Evolutionary conservation across 2,888 invertebrate genomes (phyloP).

Genomic region (Agriopis leucophaearia): DNA sequence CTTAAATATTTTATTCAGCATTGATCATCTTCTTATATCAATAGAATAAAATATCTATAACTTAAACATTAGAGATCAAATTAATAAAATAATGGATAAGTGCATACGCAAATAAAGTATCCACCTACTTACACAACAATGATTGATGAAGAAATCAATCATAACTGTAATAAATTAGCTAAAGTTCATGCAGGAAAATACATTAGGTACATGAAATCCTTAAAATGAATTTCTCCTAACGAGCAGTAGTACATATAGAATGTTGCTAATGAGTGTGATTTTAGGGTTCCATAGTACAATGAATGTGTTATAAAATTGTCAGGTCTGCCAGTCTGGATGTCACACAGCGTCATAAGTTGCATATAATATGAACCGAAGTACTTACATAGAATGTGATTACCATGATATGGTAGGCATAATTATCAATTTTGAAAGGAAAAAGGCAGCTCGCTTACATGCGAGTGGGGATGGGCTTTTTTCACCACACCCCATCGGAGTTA

Average conservation of each 20-base stretch:
- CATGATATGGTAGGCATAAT: too few relatives aligned
- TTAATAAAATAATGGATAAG: constrained; percentile 23
- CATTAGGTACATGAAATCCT: constrained; percentile 11
- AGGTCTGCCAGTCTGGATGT: too few relatives aligned
- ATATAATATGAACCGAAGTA: too few relatives aligned
- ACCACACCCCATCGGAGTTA: too few relatives aligned
- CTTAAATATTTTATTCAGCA: constrained; percentile 30
- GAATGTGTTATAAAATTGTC: too few relatives aligned
- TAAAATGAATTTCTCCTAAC: constrained; percentile 6
- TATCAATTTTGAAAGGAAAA: too few relatives aligned
- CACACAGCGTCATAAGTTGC: too few relatives aligned
- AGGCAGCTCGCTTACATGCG: too few relatives aligned
- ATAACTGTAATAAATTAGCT: constrained; percentile 14
- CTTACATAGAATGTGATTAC: too few relatives aligned
- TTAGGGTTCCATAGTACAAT: too few relatives aligned
- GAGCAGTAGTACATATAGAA: too few relatives aligned
- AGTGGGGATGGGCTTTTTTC: too few relatives aligned
- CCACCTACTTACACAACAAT: constrained; percentile 15
- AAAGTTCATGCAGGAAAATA: constrained; percentile 15
- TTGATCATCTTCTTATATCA: constrained; percentile 25
- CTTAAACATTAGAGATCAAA: constrained; percentile 35
- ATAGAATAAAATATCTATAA: constrained; percentile 25
- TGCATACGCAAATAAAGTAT: constrained; percentile 18
- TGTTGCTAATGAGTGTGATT: background rate
- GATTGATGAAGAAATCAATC: constrained; percentile 14